A percentile compares a stretch with the other conserved stretches of the same genome.
phyloP scores from a whole-genome alignment of 92 coral and sea anemone species.

The Parazoanthus swiftii region DNA sequence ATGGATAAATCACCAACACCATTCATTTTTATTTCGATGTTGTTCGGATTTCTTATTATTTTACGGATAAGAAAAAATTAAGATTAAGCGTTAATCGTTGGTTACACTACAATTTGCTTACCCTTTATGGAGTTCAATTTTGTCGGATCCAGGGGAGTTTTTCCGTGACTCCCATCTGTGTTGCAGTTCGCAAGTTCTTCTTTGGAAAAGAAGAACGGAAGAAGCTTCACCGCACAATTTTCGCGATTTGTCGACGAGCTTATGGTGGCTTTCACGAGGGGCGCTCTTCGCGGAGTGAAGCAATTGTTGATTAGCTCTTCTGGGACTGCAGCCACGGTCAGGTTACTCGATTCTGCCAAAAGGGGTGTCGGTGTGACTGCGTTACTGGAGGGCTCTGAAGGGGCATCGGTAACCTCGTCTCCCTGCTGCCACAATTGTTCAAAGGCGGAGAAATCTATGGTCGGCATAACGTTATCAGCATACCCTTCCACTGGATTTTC shows the following conservation, averaged over 20 bases:
- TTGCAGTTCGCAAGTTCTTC: constrained; percentile 8
- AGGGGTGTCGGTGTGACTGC: no score
- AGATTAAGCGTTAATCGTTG: neutral
- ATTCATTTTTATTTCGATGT: no score
- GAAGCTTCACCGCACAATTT: neutral
- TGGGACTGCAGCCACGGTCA: neutral
- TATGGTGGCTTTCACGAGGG: neutral
- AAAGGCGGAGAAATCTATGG: no score
- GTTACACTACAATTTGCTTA: neutral
- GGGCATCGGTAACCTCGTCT: neutral
- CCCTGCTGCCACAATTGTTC: no score
- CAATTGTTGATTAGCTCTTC: neutral
- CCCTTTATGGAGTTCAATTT: no score
- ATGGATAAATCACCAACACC: no score
- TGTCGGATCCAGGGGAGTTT: neutral
- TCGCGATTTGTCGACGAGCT: neutral
- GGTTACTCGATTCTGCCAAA: no score
- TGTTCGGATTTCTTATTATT: no score
- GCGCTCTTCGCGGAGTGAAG: neutral
- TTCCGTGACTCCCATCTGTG: constrained; percentile 15
- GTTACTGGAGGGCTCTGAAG: neutral
- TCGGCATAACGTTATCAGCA: no score
- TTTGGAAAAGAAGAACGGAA: neutral
- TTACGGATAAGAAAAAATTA: neutral
- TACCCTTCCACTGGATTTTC: no score